Conservation (phyloP, 1,140 invertebrate species). For the Drosophila biarmipes region DNA sequence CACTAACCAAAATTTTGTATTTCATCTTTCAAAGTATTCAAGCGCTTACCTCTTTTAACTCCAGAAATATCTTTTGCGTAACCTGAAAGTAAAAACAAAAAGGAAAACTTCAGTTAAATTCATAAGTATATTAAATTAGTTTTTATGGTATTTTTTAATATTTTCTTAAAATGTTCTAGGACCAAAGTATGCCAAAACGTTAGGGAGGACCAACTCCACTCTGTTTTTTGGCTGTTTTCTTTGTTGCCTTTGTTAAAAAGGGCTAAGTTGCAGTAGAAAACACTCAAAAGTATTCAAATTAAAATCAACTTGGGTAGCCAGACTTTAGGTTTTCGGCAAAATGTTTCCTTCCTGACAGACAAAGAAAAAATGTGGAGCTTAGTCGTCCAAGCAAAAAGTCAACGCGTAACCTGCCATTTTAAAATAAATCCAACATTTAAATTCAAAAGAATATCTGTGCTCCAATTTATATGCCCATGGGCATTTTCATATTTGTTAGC, state of each 20-base stretch:
- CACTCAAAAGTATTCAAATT: constrained; percentile 76
- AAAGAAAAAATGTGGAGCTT: constrained; percentile 18
- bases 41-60: constrained; percentile 82
- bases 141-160: constrained; percentile 49
- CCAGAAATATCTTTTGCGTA: constrained; percentile 84
- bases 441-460: background rate
- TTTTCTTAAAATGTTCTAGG: constrained; percentile 30
- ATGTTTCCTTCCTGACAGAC: constrained; percentile 57
- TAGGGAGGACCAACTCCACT: constrained; percentile 14
- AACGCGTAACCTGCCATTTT: no score
- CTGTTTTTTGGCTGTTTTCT: constrained; percentile 3
- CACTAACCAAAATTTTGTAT: no score
- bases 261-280: constrained; percentile 11
- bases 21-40: background rate
- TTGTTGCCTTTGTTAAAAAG: constrained; percentile 1
- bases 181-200: constrained; percentile 28
- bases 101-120: constrained; percentile 32
- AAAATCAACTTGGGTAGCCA: constrained; percentile 69
- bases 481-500: no score
- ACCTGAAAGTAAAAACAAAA: constrained; percentile 64
- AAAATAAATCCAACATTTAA: background rate
- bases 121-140: constrained; percentile 45
- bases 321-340: constrained; percentile 47
- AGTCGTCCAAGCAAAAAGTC: no score
- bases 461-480: constrained; percentile 7